phyloP scores from a whole-genome alignment of 1,140 invertebrate genomes.

The Lethocerus indicus region DNA sequence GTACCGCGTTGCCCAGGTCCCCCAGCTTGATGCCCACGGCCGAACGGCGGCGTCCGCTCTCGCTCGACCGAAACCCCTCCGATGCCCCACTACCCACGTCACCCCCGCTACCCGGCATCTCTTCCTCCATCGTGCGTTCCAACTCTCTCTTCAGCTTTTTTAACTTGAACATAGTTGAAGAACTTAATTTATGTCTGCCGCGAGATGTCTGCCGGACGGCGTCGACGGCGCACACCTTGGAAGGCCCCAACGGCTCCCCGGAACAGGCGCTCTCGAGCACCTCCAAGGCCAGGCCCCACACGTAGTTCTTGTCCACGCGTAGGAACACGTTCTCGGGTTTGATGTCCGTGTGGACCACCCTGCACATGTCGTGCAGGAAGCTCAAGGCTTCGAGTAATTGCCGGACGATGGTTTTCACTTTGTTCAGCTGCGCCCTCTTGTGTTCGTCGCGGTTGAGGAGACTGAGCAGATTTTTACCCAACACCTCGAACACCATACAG shows the following conservation, averaged over 20 bases:
- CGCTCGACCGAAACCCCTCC: slow-evolving; percentile 22
- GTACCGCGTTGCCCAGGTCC: slow-evolving; percentile 61
- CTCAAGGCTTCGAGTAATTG: slow-evolving; percentile 50
- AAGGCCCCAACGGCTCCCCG: background rate
- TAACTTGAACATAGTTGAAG: background rate
- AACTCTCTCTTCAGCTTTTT: background rate
- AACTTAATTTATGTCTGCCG: background rate
- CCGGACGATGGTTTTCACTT: slow-evolving; percentile 46
- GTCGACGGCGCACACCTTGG: slow-evolving; percentile 32
- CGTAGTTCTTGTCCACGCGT: slow-evolving; percentile 38
- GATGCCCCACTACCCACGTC: background rate
- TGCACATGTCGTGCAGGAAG: slow-evolving; percentile 50
- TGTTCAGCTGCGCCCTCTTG: slow-evolving; percentile 44
- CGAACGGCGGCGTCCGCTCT: slow-evolving; percentile 31
- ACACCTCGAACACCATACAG: slow-evolving; percentile 57
- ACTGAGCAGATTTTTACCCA: slow-evolving; percentile 54
- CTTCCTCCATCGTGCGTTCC: background rate
- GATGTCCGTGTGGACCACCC: slow-evolving; percentile 60
- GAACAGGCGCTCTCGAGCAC: slow-evolving; percentile 16
- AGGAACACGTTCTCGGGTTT: slow-evolving; percentile 58
- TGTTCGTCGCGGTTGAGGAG: slow-evolving; percentile 53
- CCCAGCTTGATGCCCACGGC: slow-evolving; percentile 45
- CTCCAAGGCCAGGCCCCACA: slow-evolving; percentile 39
- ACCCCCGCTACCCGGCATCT: background rate
- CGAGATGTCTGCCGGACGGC: slow-evolving; percentile 33